These are phyloP conservation scores for Augiades crinisus DNA, from an alignment of 2,888 invertebrate genomes.

Conservation along the genomic window DNA sequence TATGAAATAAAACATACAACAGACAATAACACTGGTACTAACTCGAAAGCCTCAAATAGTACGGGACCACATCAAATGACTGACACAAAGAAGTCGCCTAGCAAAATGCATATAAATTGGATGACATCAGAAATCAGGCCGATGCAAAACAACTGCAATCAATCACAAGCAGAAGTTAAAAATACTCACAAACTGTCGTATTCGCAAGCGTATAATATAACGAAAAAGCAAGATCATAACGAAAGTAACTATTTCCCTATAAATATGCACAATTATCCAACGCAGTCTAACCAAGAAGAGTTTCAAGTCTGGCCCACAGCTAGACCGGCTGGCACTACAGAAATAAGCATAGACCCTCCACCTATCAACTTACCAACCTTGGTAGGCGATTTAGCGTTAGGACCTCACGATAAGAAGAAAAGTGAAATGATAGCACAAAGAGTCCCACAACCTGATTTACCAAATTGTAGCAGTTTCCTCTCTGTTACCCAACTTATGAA, in stretches of 20 bases:
- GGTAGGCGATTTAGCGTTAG: constrained; percentile 70
- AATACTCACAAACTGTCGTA: constrained; percentile 54
- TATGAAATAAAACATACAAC: constrained; percentile 53
- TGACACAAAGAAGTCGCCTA: constrained; percentile 72
- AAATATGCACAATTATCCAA: constrained; percentile 64
- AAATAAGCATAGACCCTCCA: constrained; percentile 74
- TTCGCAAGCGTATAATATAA: constrained; percentile 45
- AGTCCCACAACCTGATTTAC: constrained; percentile 54
- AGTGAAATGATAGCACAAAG: constrained; percentile 53
- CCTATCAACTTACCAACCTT: constrained; percentile 73
- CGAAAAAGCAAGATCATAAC: constrained; percentile 60
- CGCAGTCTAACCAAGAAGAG: constrained; percentile 64
- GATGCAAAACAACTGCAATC: constrained; percentile 59
- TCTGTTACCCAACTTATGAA: constrained; percentile 76
- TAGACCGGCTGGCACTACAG: constrained; percentile 67
- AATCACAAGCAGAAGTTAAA: constrained; percentile 51
- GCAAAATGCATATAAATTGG: constrained; percentile 76
- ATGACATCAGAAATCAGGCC: constrained; percentile 75
- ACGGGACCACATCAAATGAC: constrained; percentile 45
- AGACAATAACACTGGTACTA: constrained; percentile 43
- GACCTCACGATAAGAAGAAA: constrained; percentile 73
- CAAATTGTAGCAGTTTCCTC: constrained; percentile 69
- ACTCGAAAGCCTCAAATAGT: constrained; percentile 49
- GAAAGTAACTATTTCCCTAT: constrained; percentile 69
- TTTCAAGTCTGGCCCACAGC: constrained; percentile 71